A percentile compares a stretch with the other conserved stretches of the same genome.
Evolutionary conservation across 2,113 vertebrate species (phyloP).

Genomic region (Toxostoma redivivum): DNA sequence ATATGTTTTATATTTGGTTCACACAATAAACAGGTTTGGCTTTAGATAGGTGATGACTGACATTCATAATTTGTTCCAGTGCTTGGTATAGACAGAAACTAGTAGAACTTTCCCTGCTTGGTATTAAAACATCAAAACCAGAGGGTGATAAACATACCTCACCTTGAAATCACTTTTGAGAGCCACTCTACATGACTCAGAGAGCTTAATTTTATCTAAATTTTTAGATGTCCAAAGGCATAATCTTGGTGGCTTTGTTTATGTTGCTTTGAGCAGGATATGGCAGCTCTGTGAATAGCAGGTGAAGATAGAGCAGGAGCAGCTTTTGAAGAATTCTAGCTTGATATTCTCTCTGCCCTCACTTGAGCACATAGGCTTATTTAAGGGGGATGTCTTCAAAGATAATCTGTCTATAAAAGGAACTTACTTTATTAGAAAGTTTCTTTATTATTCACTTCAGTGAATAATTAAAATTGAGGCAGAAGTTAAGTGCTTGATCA

Average conservation of each 20-base stretch:
- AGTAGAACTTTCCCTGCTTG: neutral
- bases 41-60: neutral
- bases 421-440: neutral
- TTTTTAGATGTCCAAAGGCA: neutral
- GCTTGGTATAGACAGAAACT: neutral
- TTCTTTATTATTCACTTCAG: neutral
- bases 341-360: neutral
- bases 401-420: neutral
- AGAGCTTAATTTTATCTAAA: neutral
- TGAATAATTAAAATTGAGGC: neutral
- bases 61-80: neutral
- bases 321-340: neutral
- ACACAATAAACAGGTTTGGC: neutral
- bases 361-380: neutral
- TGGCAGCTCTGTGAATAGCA: neutral
- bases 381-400: neutral
- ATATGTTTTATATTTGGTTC: neutral
- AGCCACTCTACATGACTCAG: neutral
- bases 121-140: neutral
- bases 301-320: neutral
- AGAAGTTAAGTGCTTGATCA: neutral
- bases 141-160: neutral
- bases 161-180: neutral
- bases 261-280: neutral
- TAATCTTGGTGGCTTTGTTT: neutral